These are phyloP conservation scores for Melanotaenia duboulayi DNA, from an alignment of 2,113 vertebrate species.

Conservation along the genomic window DNA sequence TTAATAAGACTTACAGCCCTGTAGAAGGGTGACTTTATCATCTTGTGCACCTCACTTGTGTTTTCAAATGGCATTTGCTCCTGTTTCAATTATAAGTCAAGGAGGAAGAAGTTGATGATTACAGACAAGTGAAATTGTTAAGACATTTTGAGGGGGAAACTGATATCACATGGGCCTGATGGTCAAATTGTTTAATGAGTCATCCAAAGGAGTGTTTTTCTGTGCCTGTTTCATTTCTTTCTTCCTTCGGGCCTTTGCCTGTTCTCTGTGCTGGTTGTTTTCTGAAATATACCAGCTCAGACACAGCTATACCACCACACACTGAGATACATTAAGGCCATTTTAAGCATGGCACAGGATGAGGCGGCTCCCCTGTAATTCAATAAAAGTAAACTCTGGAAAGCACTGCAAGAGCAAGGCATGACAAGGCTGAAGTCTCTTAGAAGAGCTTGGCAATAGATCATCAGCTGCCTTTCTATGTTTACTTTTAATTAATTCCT, in stretches of 20 bases:
- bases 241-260: conserved; percentile 28
- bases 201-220: conserved; percentile 50
- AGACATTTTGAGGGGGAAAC: conserved; percentile 48
- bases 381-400: conserved; percentile 45
- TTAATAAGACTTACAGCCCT: conserved; percentile 30
- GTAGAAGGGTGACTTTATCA: conserved; percentile 41
- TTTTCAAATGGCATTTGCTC: conserved; percentile 46
- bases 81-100: conserved; percentile 50
- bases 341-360: conserved; percentile 46
- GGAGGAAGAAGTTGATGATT: conserved; percentile 51
- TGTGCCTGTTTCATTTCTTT: conserved; percentile 56
- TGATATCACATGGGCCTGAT: conserved; percentile 48
- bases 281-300: conserved; percentile 40
- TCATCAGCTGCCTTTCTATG: conserved; percentile 49
- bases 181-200: conserved; percentile 66
- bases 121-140: conserved; percentile 52
- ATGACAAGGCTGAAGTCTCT: conserved; percentile 6
- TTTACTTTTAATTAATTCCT: not conserved
- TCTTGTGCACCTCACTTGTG: conserved; percentile 4
- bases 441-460: conserved; percentile 12
- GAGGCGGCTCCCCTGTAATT: conserved; percentile 56
- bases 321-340: conserved; percentile 53
- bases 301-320: conserved; percentile 38
- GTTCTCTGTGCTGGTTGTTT: conserved; percentile 47
- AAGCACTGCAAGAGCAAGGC: conserved; percentile 2